phyloP scores from a whole-genome alignment of 2,113 vertebrate species.

The Petrocephalus microphthalmus region DNA sequence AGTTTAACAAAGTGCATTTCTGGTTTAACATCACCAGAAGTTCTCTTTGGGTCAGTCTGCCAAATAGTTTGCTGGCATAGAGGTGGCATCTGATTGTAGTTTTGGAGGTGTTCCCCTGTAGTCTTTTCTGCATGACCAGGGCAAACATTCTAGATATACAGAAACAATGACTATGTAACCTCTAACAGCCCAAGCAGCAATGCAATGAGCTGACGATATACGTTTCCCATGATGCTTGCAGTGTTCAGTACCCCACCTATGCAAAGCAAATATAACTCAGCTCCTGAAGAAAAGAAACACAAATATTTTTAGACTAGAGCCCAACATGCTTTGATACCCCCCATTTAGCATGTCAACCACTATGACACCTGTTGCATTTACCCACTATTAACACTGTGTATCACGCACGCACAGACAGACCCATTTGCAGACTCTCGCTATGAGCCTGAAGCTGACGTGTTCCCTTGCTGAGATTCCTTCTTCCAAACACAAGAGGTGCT shows the following conservation, averaged over 20 bases:
- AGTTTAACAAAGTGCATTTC: no score
- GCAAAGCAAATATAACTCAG: neutral
- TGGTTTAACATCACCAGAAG: no score
- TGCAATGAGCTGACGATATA: no score
- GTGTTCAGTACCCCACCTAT: neutral
- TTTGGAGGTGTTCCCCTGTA: neutral
- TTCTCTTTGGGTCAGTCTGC: no score
- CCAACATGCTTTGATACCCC: constrained; percentile 1
- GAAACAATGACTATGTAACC: neutral
- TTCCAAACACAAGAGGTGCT: neutral
- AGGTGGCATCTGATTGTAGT: no score
- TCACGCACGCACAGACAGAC: neutral
- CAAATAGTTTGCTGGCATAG: no score
- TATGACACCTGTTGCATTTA: neutral
- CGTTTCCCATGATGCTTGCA: neutral
- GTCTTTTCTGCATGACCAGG: neutral
- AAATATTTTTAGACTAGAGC: neutral
- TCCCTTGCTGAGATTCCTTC: neutral
- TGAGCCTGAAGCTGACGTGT: neutral
- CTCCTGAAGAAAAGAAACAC: neutral
- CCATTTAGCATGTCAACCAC: constrained; percentile 11
- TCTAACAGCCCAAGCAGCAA: neutral
- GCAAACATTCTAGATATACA: neutral
- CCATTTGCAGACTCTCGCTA: neutral
- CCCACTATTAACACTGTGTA: neutral